Evolutionary conservation across 2,797 vertebrate genomes (phyloP).

Genomic region (Falco columbarius): DNA sequence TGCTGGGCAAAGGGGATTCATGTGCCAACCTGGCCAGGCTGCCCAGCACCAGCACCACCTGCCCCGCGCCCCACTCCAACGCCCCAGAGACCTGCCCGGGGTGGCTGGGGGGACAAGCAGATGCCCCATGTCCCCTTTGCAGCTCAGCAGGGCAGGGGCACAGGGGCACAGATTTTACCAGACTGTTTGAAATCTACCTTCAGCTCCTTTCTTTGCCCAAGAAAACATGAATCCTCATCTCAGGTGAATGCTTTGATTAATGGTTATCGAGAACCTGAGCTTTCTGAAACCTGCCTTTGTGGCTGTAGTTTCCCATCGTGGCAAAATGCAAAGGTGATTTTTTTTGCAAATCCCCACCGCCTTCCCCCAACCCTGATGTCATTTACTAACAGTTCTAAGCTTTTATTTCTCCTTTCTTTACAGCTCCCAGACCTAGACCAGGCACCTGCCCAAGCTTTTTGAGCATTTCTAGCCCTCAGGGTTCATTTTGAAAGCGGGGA

Average conservation of each 20-base stretch:
- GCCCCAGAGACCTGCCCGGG: background rate
- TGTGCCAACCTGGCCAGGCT: background rate
- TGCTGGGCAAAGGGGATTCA: background rate
- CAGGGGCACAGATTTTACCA: background rate
- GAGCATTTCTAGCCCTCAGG: background rate
- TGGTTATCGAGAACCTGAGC: background rate
- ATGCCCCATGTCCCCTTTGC: rapidly evolving
- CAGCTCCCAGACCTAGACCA: background rate
- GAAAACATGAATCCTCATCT: background rate
- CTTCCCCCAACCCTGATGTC: background rate
- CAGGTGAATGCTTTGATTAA: background rate
- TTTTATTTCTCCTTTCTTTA: background rate
- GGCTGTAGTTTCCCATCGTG: background rate
- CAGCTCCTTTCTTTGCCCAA: background rate
- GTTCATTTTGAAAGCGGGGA: background rate
- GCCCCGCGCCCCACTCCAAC: background rate
- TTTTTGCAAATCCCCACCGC: background rate
- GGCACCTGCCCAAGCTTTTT: rapidly evolving
- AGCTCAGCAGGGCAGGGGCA: background rate
- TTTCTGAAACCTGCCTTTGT: background rate
- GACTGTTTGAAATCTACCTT: background rate
- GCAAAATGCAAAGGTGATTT: background rate
- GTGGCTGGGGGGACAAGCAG: background rate
- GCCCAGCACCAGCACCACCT: rapidly evolving
- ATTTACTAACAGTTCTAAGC: background rate